Evolutionary conservation across 1,140 invertebrate genomes (phyloP), one percentile per base, ranked within the genome.

Genomic region (Chelonus insularis): DNA sequence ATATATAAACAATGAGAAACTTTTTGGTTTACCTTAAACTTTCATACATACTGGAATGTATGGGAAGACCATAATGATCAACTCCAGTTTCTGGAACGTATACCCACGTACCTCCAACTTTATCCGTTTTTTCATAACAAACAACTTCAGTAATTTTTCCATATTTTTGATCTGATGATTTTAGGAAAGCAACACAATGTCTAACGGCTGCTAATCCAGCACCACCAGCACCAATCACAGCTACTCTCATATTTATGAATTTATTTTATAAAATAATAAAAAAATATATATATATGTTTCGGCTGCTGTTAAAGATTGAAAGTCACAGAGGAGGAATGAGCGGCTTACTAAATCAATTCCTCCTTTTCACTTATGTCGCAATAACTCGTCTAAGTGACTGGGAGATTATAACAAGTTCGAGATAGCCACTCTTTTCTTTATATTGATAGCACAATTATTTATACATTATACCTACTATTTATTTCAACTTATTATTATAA

Each of bases 31-130:
- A 93, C 91, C 87, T 89, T 9, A 95, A 79, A 68, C 88, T 88
- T 73, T 89, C 86, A 74, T 95, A 95, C 90, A 96, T 95, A 78
- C 91, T 93, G 25, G 91, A 91, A 73, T 95, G 93, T 39, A 95
- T 87, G 1, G 92, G 91, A 21, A 92, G 80, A 5, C 91, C 91
- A 77, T 90, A 87, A 65, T 86, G 78, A 74, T 93, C 89, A 37
- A 83, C 84, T 11, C 88, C 89, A 32, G 84, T 85, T 59, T 86
- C 79, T 50, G 88, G 86, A 0, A 87, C 89, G 71, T 94, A 97
- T 0, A 93, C 87, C 93, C 93, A 95, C 6, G 93, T 92, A 12
- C 95, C 95, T n/a, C 94, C 95, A 47, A 96, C 82, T 66, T 86
- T 72, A 14, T 84, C 76, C 0, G 85, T 86, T 75, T 94, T 88